A percentile compares a stretch with the other conserved stretches of the same genome.
phyloP scores from a whole-genome alignment of 2,888 invertebrate genomes.

The Agrilus cyanescens region DNA sequence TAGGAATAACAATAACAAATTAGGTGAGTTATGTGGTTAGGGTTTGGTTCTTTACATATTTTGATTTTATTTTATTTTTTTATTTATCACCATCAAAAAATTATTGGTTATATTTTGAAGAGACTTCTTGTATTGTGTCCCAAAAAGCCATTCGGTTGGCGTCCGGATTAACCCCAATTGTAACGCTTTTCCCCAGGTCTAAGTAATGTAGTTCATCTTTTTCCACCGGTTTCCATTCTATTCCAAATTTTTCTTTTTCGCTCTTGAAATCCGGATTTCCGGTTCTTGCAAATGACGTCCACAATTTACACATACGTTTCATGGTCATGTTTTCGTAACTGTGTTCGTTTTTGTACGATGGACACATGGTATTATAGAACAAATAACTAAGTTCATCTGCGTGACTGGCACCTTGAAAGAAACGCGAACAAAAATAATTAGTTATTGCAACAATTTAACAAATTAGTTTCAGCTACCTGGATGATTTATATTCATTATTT shows the following conservation, averaged over 20 bases:
- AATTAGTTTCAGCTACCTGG: too few species aligned
- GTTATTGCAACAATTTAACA: too few species aligned
- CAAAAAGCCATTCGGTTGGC: constrained; percentile 23
- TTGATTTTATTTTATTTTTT: too few species aligned
- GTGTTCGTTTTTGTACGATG: constrained; percentile 11
- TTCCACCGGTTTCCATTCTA: constrained; percentile 21
- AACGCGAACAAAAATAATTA: too few species aligned
- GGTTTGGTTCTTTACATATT: too few species aligned
- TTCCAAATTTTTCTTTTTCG: constrained; percentile 5
- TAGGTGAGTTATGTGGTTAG: too few species aligned
- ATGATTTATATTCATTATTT: background rate
- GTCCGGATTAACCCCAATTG: constrained; percentile 18
- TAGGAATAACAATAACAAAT: too few species aligned
- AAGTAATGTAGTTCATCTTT: constrained; percentile 19
- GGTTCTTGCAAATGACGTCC: constrained; percentile 23
- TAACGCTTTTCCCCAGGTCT: constrained; percentile 22
- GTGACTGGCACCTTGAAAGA: constrained; percentile 18
- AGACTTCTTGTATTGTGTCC: constrained; percentile 2
- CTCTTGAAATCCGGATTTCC: constrained; percentile 17
- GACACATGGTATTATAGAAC: constrained; percentile 13
- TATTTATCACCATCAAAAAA: too few species aligned
- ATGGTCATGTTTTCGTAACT: constrained; percentile 16
- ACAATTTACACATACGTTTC: constrained; percentile 17
- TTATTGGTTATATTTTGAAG: background rate
- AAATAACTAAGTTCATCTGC: constrained; percentile 23